Base-by-base conservation (phyloP, 2,888 invertebrate species). In the Hemicrepidius hirtus region DNA sequence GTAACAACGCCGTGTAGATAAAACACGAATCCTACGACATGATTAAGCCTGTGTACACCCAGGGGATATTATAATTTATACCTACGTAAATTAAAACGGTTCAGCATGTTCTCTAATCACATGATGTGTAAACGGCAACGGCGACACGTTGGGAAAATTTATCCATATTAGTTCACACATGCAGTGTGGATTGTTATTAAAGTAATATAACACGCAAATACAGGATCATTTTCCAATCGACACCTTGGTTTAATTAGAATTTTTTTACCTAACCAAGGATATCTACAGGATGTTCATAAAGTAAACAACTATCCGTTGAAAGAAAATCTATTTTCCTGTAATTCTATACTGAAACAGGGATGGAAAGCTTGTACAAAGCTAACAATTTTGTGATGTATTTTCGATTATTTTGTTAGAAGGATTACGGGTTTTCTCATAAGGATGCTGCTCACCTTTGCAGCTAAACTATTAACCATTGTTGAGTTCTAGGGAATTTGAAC, bases 21-120 rank as follows among this genome's bases (percentile, higher is more conserved):
- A 57, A 35, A 57, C 57, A 57, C 57, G 55, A 20, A 53, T 18
- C 28, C 57, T 37, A n/a, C 57, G 57, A 37, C 57, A 37, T 57
- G 57, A 57, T 57, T 57, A 57, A 57, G 37, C 20, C n/a, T 57
- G 57, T 57, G 57, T 37, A 40, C 57, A 57, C 57, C 57, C 57
- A 57, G 18, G 57, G 57, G 57, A 57, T 57, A 57, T 57, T 57
- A 57, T 57, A 57, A 57, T 57, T 57, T 57, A 57, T 57, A 57
- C 20, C 57, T 57, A 57, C 37, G 57, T 57, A 57, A 57, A 57
- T 57, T 57, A 57, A 57, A 57, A 37, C 37, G 35, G 35, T 37
- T 9, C 16, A 55, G 57, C n/a, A 37, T 57, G 18, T 57, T 57
- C 37, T 37, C 35, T 57, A 57, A 37, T 57, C 37, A 57, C 40